These are phyloP conservation scores for Festucalex cinctus DNA, from an alignment of 2,113 vertebrate genomes.

Conservation along the genomic window DNA sequence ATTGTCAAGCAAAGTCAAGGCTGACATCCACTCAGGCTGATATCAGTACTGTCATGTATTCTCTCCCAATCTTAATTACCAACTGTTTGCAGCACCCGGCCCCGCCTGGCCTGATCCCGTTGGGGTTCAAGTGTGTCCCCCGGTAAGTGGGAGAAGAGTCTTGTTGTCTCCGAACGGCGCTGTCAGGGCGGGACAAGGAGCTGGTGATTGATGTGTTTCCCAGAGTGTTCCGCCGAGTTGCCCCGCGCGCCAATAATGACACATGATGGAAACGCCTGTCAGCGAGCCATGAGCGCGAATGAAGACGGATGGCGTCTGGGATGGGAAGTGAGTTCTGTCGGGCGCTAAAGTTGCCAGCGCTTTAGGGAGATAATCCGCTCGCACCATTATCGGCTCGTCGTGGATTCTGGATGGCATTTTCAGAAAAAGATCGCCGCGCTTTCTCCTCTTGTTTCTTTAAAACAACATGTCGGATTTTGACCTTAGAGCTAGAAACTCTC, in stretches of 20 bases:
- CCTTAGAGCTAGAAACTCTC: neutral
- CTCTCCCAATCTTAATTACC: constrained; percentile 62
- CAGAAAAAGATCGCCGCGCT: neutral
- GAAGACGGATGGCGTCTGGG: constrained; percentile 72
- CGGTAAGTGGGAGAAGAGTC: constrained; percentile 25
- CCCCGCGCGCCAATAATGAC: constrained; percentile 77
- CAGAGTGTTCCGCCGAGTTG: constrained; percentile 67
- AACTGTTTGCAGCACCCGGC: constrained; percentile 17
- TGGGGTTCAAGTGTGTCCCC: constrained; percentile 48
- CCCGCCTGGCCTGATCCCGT: constrained; percentile 16
- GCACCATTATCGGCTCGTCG: constrained; percentile 17
- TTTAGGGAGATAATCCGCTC: constrained; percentile 59
- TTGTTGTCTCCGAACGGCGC: constrained; percentile 48
- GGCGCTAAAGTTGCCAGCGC: constrained; percentile 65
- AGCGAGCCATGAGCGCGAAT: constrained; percentile 66
- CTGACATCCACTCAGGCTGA: constrained; percentile 37
- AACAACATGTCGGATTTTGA: neutral
- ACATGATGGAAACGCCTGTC: constrained; percentile 79
- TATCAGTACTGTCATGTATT: constrained; percentile 42
- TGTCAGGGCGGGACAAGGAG: constrained; percentile 62
- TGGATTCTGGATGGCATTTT: neutral
- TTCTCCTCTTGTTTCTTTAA: neutral
- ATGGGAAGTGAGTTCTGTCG: constrained; percentile 73
- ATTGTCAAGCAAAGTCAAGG: constrained; percentile 33
- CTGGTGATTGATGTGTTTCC: constrained; percentile 73